Percentiles rank a stretch among this genome's conserved stretches.
These are phyloP conservation scores for Poecilia velifera DNA, from an alignment of 2,797 vertebrate species.

Conservation along the genomic window DNA sequence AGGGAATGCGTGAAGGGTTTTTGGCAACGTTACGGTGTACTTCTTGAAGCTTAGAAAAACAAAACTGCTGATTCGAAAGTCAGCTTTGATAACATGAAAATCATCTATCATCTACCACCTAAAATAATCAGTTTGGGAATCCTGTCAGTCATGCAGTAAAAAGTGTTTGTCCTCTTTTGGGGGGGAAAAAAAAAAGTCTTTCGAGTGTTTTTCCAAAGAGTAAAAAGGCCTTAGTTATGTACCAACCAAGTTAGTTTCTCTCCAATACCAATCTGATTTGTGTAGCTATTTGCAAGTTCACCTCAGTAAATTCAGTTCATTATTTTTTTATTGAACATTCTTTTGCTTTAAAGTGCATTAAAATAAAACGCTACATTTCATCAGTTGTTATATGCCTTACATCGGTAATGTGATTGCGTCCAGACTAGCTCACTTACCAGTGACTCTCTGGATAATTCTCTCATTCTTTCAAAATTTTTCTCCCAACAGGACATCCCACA, in stretches of 20 bases:
- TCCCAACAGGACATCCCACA: background rate
- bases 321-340: background rate
- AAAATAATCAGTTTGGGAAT: conserved; percentile 5
- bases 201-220: conserved; percentile 11
- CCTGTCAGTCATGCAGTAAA: background rate
- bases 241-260: background rate
- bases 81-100: conserved; percentile 11
- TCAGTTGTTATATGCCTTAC: background rate
- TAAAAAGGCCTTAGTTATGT: background rate
- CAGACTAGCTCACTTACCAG: background rate
- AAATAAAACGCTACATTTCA: background rate
- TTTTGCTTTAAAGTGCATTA: background rate
- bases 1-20: conserved; percentile 34
- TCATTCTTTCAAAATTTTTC: background rate
- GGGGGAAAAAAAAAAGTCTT: conserved; percentile 1
- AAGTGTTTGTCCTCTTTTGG: conserved; percentile 13
- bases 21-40: conserved; percentile 40
- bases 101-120: conserved; percentile 7
- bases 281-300: background rate
- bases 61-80: conserved; percentile 30
- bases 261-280: background rate
- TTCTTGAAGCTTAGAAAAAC: conserved; percentile 30
- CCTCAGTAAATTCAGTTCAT: background rate
- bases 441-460: background rate
- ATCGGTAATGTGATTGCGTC: background rate